Base-by-base conservation (phyloP, 2,113 vertebrate genomes). In the Choloepus hoffmanni region DNA sequence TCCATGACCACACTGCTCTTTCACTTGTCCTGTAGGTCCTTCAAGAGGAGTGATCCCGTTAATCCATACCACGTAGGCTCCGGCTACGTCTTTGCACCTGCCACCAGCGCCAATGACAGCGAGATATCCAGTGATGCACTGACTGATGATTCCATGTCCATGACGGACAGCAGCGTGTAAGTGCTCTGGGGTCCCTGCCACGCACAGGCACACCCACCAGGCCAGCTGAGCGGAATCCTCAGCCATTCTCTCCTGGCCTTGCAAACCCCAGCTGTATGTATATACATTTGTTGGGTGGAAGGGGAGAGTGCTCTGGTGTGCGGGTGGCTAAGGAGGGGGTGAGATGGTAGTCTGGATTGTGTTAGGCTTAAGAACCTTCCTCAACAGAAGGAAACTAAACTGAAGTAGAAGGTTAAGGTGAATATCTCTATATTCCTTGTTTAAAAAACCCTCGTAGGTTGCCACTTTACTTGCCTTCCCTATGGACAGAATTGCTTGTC, bases 121-220 rank as follows among this genome's bases (percentile, higher is more conserved):
- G 99, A 99, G 92, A 99, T 99, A 74, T 99, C 99, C 96, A 99
- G 99, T 1, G 99, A 99, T 68, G 99, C 99, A 5, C 96, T 99
- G 98, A 99, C 99, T 0, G 99, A 99, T 0, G 99, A 99, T 85
- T 99, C 99, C 97, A 99, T 99, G 99, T 99, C 99, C 0, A 98
- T 99, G 99, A 99, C 99, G 0, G 99, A 99, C 98, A 99, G 99
- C 95, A 99, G 99, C 0, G 99, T 99, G 99, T 99, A 98, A 99
- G 99, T 99, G 94, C 53, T 30, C 53, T 0, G 0, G 9, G 16
- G 0, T 4, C 85, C 70, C 10, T 0, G 0, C 12, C 24, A 0
- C 16, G 88, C 0, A 0, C 13, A 0, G 7, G 77, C 68, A 8
- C 60, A 19, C 23, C 24, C 58, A 1, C 65, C 1, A 1, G 67